Evolutionary conservation across 1,140 invertebrate genomes (phyloP), one percentile per base, ranked within the genome.

Genomic region (Cylas formicarius): DNA sequence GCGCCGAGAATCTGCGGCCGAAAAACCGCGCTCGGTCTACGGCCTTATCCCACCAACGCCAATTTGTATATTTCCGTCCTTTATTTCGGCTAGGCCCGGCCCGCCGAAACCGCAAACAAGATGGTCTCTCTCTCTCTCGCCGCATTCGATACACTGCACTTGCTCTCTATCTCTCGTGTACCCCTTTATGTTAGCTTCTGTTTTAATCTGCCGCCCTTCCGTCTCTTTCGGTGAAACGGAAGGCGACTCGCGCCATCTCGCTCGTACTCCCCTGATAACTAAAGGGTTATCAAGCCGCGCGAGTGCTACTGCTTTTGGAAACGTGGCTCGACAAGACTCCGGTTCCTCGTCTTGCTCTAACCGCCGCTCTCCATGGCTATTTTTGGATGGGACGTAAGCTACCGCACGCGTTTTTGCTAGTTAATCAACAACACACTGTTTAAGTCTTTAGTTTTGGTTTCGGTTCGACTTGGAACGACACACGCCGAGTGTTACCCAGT

Each of bases 201-300:
- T 62, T 64, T 64, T 64, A 64, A 64, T 64, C 62, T 64, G 52
- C 53, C 47, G 29, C 42, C 55, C 52, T 41, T 61, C 37, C n/a
- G 22, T 23, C 41, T 13, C 27, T 33, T 31, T 38, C 19, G 28
- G 9, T 21, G 34, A 29, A 28, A 17, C 36, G 31, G 14, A 22
- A 13, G 24, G 9, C 13, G 13, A 9, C 9, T 9, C 24, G 23
- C 7, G 28, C 16, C 20, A 46, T 23, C 42, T 52, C 50, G 55
- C 41, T 51, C 34, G 38, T 41, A 41, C 52, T 61, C 54, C 55
- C 56, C 57, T 65, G 63, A 66, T 66, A 66, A 63, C 56, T 55
- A 61, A 64, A 63, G 61, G 63, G 63, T 64, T 66, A 64, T 64
- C 62, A 62, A 53, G 60, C n/a, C 57, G 61, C 60, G 56, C 54